phyloP scores from a whole-genome alignment of 2,888 invertebrate species.

The Amphimallon solstitiale region DNA sequence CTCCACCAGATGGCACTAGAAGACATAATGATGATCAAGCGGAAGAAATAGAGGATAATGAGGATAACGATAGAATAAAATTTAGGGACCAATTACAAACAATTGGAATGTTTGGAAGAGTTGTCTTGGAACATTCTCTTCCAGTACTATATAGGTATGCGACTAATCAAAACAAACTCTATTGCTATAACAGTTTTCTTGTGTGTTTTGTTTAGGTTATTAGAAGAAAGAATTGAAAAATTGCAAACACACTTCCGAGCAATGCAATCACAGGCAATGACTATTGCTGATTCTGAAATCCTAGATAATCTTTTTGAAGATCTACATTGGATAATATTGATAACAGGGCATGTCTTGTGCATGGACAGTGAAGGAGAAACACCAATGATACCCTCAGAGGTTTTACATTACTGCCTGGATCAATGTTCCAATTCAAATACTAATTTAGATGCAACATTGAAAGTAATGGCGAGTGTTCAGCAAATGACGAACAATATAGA shows the following conservation, averaged over 20 bases:
- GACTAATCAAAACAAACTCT: neutral
- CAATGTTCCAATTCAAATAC: slow-evolving; percentile 60
- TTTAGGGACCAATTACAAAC: slow-evolving; percentile 79
- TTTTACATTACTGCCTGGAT: slow-evolving; percentile 70
- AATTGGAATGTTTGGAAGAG: slow-evolving; percentile 74
- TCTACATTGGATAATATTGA: slow-evolving; percentile 88
- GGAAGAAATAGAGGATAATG: slow-evolving; percentile 72
- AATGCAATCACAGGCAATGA: slow-evolving; percentile 60
- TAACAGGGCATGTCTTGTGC: slow-evolving; percentile 75
- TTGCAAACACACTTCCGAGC: slow-evolving; percentile 56
- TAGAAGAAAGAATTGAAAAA: slow-evolving; percentile 58
- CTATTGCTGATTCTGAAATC: slow-evolving; percentile 55
- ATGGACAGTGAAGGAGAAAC: slow-evolving; percentile 76
- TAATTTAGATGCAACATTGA: slow-evolving; percentile 59
- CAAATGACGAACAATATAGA: slow-evolving; percentile 48
- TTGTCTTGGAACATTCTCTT: slow-evolving; percentile 73
- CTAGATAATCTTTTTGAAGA: slow-evolving; percentile 83
- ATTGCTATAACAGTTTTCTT: neutral
- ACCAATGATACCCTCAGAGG: slow-evolving; percentile 72
- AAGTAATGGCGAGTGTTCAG: slow-evolving; percentile 54
- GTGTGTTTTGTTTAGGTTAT: slow-evolving; percentile 50
- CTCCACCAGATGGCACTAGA: slow-evolving; percentile 81
- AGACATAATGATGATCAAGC: slow-evolving; percentile 60
- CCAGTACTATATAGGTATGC: slow-evolving; percentile 70
- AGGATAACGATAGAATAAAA: slow-evolving; percentile 73